These are phyloP conservation scores for Epizoanthus ramosus DNA, from an alignment of 92 coral and sea anemone species.

Conservation along the genomic window DNA sequence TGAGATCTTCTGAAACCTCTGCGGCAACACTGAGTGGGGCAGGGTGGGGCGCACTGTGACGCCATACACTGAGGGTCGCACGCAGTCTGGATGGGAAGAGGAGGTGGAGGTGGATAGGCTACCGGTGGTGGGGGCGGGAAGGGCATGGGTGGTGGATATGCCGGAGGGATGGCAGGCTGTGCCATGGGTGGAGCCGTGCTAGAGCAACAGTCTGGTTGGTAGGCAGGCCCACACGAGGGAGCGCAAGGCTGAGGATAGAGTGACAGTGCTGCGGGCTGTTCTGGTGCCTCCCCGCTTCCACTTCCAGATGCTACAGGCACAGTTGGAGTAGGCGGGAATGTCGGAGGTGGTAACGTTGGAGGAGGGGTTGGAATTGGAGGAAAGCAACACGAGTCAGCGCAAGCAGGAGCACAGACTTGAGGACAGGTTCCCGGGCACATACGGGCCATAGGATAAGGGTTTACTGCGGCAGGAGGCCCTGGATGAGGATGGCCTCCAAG, in stretches of 20 bases:
- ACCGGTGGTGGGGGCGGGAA: slow-evolving; percentile 55
- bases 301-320: slow-evolving; percentile 56
- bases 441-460: slow-evolving; percentile 77
- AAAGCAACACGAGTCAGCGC: slow-evolving; percentile 68
- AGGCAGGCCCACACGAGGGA: slow-evolving; percentile 76
- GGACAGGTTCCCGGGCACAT: slow-evolving; percentile 73
- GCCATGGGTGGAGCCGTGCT: slow-evolving; percentile 50
- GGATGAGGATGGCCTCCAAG: slow-evolving; percentile 89
- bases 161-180: slow-evolving; percentile 36
- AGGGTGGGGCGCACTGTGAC: slow-evolving; percentile 68
- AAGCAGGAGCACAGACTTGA: slow-evolving; percentile 78
- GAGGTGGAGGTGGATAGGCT: slow-evolving; percentile 76
- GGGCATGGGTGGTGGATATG: slow-evolving; percentile 48
- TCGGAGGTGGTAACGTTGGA: slow-evolving; percentile 43
- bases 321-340: slow-evolving; percentile 25
- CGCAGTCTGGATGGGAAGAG: slow-evolving; percentile 56
- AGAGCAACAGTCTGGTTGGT: slow-evolving; percentile 69
- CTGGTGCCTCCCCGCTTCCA: slow-evolving; percentile 45
- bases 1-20: slow-evolving; percentile 53
- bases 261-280: slow-evolving; percentile 15
- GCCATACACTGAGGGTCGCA: slow-evolving; percentile 61
- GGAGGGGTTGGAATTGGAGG: slow-evolving; percentile 51
- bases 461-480: slow-evolving; percentile 79
- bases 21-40: slow-evolving; percentile 81
- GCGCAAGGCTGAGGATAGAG: slow-evolving; percentile 81